Base-by-base conservation (phyloP, 2,113 vertebrate genomes). In the Chionis minor region DNA sequence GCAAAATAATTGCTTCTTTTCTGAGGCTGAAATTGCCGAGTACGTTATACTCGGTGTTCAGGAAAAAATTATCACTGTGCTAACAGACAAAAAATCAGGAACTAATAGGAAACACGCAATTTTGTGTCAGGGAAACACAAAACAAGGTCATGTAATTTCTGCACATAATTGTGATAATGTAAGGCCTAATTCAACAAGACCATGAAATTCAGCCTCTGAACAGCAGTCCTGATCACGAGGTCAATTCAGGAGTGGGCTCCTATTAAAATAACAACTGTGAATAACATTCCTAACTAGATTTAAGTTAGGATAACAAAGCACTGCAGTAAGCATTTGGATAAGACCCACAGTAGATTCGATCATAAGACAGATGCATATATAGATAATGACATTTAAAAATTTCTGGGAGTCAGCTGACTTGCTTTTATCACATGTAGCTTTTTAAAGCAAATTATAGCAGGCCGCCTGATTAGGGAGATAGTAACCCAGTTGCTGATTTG, bases 1-100 rank as follows among this genome's bases (percentile, higher is more conserved):
- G 96, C 93, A 92, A 97, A 97, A 97, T 93, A 95, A 96, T 94
- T 97, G 91, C 91, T 88, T 94, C 75, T 92, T 63, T 91, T 94
- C 70, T 66, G 67, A 91, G 67, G 62, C 72, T 90, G 62, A 94
- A 95, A 87, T 95, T 94, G 79, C 66, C 8, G 5, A 90, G 40
- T 66, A 80, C 70, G 75, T 91, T 84, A 71, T 73, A 73, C 42
- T 84, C 12, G 2, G 19, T 75, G 38, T 77, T 94, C 67, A 81
- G 86, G 59, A 90, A 94, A 67, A 89, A 95, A 96, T 90, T 87
- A 91, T 73, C 74, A 84, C 21, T 77, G 45, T 45, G 56, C 54
- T 85, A 92, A 88, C 85, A 85, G 91, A 86, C 59, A 79, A 86
- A 80, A 94, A 92, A 92, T 88, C 83, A 85, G 83, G 70, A 95